A percentile compares a stretch with the other conserved stretches of the same genome.
These are phyloP conservation scores for Catharus minimus DNA, from an alignment of 2,113 vertebrate species.

Conservation along the genomic window DNA sequence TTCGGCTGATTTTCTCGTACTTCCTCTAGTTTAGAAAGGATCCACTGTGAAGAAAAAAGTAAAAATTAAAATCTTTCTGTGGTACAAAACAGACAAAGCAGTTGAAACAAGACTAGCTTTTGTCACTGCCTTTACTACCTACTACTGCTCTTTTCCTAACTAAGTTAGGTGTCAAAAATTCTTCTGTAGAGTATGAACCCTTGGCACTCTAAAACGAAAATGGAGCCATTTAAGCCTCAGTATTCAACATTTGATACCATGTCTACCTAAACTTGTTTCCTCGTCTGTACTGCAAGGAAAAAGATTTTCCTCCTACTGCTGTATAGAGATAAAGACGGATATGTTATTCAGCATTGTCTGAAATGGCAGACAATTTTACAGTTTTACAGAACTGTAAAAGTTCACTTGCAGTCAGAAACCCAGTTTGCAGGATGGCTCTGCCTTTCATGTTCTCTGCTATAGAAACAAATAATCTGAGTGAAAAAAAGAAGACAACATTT, in stretches of 20 bases:
- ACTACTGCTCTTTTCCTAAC: not conserved
- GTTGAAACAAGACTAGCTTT: not conserved
- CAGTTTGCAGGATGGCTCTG: slow-evolving; percentile 19
- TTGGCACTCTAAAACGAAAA: not conserved
- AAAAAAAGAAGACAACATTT: not conserved
- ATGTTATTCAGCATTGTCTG: not conserved
- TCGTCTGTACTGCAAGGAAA: not conserved
- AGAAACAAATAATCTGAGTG: slow-evolving; percentile 14
- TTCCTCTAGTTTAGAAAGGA: slow-evolving; percentile 90
- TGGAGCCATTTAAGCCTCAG: not conserved
- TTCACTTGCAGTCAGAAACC: slow-evolving; percentile 33
- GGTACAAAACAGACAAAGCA: not conserved
- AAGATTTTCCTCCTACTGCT: not conserved
- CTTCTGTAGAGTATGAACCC: not conserved
- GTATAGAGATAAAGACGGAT: not conserved
- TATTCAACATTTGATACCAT: not conserved
- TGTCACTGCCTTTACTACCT: not conserved
- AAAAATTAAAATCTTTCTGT: not conserved
- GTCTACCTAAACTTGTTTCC: not conserved
- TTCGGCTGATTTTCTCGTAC: slow-evolving; percentile 87
- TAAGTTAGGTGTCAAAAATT: not conserved
- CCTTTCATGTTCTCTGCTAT: slow-evolving; percentile 8
- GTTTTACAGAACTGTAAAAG: not conserved
- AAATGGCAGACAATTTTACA: not conserved
- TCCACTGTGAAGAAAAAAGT: slow-evolving; percentile 81